Evolutionary conservation across 2,888 invertebrate genomes (phyloP), one percentile per base, ranked within the genome.

Genomic region (Aquatica leii): DNA sequence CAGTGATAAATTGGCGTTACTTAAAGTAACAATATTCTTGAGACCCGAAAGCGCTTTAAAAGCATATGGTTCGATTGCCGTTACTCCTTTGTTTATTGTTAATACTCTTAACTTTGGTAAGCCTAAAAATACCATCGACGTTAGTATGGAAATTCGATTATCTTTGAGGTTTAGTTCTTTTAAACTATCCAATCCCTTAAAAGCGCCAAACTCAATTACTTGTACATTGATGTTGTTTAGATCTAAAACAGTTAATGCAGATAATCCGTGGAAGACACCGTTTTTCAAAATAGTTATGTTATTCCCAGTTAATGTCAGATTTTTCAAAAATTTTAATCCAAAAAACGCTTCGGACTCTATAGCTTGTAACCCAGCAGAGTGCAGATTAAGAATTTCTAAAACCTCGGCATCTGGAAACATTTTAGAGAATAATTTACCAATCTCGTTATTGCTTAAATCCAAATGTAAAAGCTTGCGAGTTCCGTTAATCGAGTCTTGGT

Each of bases 361-460:
- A 4, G 9, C 15, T 24, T 34, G 1, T 2, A 50, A 8, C 8
- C 50, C 50, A 2, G 17, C n/a, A 2, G 5, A 8, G 18, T 8
- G 9, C 20, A 52, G 20, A 52, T 64, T 59, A 56, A 60, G 34
- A 1, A 8, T 8, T 3, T 24, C 24, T 6, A 35, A 9, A 12
- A 15, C 14, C 3, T 15, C 15, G 8, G 31, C 18, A 35, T 15
- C 52, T 6, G 2, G 1, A 34, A 61, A 61, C 1, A 11, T 6
- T 17, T 14, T n/a, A 1, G 49, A n/a, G 11, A 49, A 4, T 20
- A 61, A 6, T 5, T 2, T 43, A 8, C 1, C 0, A 34, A 56
- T 50, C 40, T 4, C 20, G n/a, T 61, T 61, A 4, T 9, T 5
- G 34, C 61, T 61, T 34, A 61, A 56, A 46, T 61, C 56, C 6